These are phyloP conservation scores for Meteorus colon DNA, from an alignment of 2,888 invertebrate genomes.

Conservation along the genomic window DNA sequence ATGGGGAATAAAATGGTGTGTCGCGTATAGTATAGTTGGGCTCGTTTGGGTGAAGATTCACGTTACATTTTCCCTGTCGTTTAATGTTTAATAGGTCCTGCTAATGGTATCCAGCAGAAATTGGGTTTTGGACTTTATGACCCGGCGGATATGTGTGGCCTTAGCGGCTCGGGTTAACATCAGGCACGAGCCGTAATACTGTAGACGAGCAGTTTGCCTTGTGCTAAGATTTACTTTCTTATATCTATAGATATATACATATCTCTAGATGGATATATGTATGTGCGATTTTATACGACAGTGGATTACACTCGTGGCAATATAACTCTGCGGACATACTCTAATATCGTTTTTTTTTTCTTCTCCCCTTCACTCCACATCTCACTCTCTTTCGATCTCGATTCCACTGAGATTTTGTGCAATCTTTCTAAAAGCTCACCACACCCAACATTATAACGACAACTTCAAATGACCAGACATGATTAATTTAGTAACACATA, in stretches of 20 bases:
- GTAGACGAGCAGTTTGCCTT: conserved; percentile 41
- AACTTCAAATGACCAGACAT: background rate
- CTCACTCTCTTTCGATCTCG: conserved; percentile 2
- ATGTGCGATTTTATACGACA: conserved; percentile 39
- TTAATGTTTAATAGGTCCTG: conserved; percentile 56
- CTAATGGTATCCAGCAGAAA: conserved; percentile 57
- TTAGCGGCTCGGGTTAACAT: conserved; percentile 38
- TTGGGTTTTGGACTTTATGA: conserved; percentile 57
- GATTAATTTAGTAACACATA: conserved; percentile 3
- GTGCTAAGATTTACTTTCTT: conserved; percentile 42
- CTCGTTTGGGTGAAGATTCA: conserved; percentile 51
- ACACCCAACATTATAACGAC: background rate
- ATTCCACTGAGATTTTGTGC: conserved; percentile 9
- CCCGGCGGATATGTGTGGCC: conserved; percentile 52
- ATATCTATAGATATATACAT: conserved; percentile 23
- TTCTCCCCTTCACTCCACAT: background rate
- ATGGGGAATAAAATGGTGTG: conserved; percentile 22
- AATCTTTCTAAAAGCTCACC: conserved; percentile 25
- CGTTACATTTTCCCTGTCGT: conserved; percentile 56
- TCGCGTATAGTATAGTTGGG: conserved; percentile 20
- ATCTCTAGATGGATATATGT: background rate
- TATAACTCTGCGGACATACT: conserved; percentile 36
- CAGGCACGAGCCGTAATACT: conserved; percentile 42
- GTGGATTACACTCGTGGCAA: conserved; percentile 38
- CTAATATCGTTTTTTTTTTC: conserved; percentile 35